Evolutionary conservation across 2,888 invertebrate species (phyloP).

Genomic region (Pandemis heparana): DNA sequence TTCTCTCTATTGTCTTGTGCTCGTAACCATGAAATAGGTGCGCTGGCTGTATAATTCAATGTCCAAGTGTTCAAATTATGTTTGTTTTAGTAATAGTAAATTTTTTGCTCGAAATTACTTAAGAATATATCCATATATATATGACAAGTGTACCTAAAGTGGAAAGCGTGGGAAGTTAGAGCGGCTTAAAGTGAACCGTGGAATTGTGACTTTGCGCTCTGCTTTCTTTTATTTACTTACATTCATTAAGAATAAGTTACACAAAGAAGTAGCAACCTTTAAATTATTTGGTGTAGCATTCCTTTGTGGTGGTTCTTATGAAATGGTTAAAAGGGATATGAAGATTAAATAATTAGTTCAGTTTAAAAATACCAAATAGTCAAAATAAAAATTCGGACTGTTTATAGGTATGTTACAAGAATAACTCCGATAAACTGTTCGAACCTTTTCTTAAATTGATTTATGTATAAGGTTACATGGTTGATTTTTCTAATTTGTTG

Average conservation of each 20-base stretch:
- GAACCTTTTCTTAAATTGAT: too few species aligned
- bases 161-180: conserved; percentile 43
- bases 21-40: conserved; percentile 71
- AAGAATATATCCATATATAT: conserved; percentile 31
- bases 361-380: too few species aligned
- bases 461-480: too few species aligned
- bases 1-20: conserved; percentile 80
- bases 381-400: too few species aligned
- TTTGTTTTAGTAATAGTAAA: conserved; percentile 9
- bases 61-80: conserved; percentile 34
- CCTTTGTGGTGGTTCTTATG: too few species aligned
- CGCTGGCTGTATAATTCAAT: conserved; percentile 47
- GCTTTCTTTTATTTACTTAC: conserved; percentile 35
- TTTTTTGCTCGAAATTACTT: not conserved
- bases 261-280: not conserved
- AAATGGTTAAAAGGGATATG: too few species aligned
- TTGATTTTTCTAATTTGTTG: too few species aligned
- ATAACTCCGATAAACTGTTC: too few species aligned
- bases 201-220: conserved; percentile 43
- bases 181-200: conserved; percentile 52
- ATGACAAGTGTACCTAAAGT: conserved; percentile 28
- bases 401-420: too few species aligned
- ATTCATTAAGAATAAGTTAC: not conserved
- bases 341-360: too few species aligned
- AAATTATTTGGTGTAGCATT: not conserved